Evolutionary conservation across 2,113 vertebrate genomes (phyloP).

Genomic region (Pygoscelis adeliae): DNA sequence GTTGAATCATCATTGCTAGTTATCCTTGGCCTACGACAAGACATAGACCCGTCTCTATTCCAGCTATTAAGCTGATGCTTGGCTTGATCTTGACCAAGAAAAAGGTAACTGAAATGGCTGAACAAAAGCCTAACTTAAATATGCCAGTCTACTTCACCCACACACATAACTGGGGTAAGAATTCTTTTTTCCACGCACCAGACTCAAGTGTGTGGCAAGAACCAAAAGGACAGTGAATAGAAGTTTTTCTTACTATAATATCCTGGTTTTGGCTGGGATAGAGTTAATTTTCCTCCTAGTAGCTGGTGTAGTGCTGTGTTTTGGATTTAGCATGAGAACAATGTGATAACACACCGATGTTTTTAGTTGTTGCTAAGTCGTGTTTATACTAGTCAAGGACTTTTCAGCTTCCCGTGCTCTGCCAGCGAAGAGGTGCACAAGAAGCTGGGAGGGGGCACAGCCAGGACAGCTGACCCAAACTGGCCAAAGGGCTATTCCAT

Average conservation of each 20-base stretch:
- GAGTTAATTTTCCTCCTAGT: too few relatives aligned
- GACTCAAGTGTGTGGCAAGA: not conserved
- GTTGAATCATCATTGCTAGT: not conserved
- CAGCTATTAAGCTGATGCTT: not conserved
- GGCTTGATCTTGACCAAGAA: not conserved
- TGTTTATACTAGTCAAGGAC: too few relatives aligned
- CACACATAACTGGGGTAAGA: not conserved
- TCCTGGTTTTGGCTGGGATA: too few relatives aligned
- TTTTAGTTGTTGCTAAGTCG: too few relatives aligned
- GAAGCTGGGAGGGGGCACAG: too few relatives aligned
- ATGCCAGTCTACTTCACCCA: not conserved
- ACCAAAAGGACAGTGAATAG: not conserved
- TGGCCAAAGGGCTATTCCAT: too few relatives aligned
- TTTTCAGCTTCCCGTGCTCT: too few relatives aligned
- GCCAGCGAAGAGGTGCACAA: too few relatives aligned
- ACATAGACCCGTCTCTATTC: not conserved
- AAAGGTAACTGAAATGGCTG: not conserved
- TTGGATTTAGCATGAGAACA: too few relatives aligned
- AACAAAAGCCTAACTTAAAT: not conserved
- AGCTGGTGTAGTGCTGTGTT: too few relatives aligned
- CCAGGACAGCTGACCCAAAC: too few relatives aligned
- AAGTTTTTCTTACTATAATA: not conserved
- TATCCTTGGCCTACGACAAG: not conserved
- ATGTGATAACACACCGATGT: too few relatives aligned
- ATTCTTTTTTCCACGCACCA: not conserved